Evolutionary conservation across 2,888 invertebrate species (phyloP), one percentile per base, ranked within the genome.

Genomic region (Linnaemya vulpina): DNA sequence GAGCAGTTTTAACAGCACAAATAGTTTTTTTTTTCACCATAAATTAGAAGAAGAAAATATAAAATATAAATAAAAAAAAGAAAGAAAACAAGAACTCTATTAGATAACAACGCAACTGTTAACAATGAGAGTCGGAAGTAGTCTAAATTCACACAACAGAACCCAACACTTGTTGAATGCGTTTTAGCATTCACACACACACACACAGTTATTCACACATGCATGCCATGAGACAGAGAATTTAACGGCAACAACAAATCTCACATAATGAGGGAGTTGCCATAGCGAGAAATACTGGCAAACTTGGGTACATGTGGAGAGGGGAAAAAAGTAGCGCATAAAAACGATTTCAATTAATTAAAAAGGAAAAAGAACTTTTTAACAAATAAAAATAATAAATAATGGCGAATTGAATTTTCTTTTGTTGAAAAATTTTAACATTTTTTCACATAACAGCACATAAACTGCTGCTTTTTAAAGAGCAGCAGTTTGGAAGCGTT

Each of bases 91-190:
- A 43, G 25, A 70, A 13, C 46, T 62, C 63, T 22, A 20, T 46
- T 65, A 46, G 46, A 65, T 25, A 67, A 53, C 4, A 71, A 71
- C 49, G 62, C 78, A 65, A 82, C 78, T 75, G 78, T 71, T 75
- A 71, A 58, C 78, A 75, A 70, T 53, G 70, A 79, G 65, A 70
- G 78, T 79, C 82, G 85, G 78, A 85, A 85, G 78, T 85, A 75
- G 67, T 82, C 78, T 85, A 75, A 85, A 3, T 62, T 25, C 53
- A 22, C 53, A 22, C 38, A 78, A 62, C 78, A 74, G 71, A 85
- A 82, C 73, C 62, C 67, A 83, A 58, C 68, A 85, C 82, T 82
- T 79, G 85, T 82, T 82, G 82, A 78, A 82, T 82, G 85, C 71
- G 74, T 63, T 81, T 67, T 74, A 58, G 9, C 55, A 63, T 51